Conservation (phyloP, 2,113 vertebrate genomes). For the Chloropsis cyanopogon region DNA sequence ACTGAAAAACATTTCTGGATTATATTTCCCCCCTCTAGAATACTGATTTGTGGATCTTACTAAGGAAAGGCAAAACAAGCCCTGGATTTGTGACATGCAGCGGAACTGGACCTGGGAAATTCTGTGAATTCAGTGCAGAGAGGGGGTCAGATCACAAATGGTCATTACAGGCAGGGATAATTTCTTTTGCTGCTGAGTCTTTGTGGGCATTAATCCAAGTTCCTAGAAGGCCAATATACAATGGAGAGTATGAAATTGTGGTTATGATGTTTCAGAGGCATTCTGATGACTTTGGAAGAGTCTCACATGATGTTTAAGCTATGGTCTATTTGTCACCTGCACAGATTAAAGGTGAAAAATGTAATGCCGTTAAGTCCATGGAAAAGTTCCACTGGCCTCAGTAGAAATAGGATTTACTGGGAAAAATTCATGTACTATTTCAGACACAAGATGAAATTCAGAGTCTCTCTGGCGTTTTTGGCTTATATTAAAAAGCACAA, state of each 20-base stretch:
- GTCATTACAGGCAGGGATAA: not conserved
- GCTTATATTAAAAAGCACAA: not conserved
- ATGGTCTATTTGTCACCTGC: not conserved
- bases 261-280: not conserved
- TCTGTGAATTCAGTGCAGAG: not conserved
- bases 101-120: not conserved
- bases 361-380: not conserved
- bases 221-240: not conserved
- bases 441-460: not conserved
- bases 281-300: not conserved
- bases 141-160: not conserved
- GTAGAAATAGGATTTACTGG: not conserved
- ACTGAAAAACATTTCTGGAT: not conserved
- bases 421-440: not conserved
- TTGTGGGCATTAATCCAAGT: not conserved
- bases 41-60: not conserved
- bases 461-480: not conserved
- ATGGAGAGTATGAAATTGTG: not conserved
- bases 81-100: not conserved
- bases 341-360: not conserved
- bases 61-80: not conserved
- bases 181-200: not conserved
- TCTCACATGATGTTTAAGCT: not conserved
- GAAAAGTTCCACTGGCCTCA: not conserved
- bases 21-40: fast-evolving